Evolutionary conservation across 2,888 invertebrate species (phyloP).

Genomic region (Eucera pruinosa): DNA sequence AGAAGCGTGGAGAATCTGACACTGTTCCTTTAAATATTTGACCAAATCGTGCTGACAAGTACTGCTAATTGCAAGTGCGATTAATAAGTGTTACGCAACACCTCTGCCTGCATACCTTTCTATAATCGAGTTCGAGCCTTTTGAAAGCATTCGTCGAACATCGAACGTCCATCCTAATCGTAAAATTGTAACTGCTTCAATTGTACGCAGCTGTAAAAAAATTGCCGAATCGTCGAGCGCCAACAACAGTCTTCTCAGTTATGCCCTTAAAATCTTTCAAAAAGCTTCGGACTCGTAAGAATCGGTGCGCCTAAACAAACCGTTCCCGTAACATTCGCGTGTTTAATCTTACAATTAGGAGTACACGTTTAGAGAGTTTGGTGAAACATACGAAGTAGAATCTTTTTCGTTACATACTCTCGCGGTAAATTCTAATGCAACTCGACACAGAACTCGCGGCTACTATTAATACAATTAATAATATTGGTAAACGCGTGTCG

Average conservation of each 20-base stretch:
- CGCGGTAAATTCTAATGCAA: not conserved
- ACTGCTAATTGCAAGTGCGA: not conserved
- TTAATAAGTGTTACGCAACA: no score
- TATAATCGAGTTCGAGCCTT: no score
- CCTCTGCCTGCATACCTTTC: no score
- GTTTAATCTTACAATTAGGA: constrained; percentile 8
- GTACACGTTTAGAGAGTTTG: not conserved
- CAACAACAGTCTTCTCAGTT: no score
- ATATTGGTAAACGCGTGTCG: constrained; percentile 5
- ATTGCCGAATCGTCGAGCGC: no score
- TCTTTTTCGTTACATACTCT: not conserved
- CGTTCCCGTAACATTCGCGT: not conserved
- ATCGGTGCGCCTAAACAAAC: not conserved
- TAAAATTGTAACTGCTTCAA: no score
- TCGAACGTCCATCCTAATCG: no score
- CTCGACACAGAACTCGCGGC: not conserved
- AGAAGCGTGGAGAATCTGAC: not conserved
- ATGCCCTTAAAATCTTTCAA: not conserved
- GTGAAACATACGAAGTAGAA: not conserved
- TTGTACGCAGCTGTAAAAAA: no score
- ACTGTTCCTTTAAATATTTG: constrained; percentile 3
- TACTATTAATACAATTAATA: not conserved
- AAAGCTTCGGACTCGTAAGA: constrained; percentile 1
- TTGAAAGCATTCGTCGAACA: no score
- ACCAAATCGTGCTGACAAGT: not conserved